A percentile compares a stretch with the other conserved stretches of the same genome.
These are phyloP conservation scores for Drosophila prosaltans DNA, from an alignment of 1,140 invertebrate genomes.

Conservation along the genomic window DNA sequence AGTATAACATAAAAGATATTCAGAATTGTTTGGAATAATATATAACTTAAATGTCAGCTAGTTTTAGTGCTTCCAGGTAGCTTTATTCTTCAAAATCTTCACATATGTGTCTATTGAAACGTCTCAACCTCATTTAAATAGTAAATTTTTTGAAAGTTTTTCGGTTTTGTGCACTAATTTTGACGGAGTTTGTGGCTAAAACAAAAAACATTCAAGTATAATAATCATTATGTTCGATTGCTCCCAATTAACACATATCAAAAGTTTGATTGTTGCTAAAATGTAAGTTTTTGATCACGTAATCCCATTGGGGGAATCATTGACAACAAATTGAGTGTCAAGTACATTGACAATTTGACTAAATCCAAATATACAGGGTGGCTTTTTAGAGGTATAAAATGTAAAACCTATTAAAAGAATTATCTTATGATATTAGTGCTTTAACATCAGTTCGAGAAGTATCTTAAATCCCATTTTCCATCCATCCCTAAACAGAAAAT, in stretches of 20 bases:
- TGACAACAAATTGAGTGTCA: constrained; percentile 39
- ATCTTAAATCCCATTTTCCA: too few species aligned
- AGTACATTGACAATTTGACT: constrained; percentile 56
- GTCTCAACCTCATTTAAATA: too few species aligned
- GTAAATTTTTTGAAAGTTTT: constrained; percentile 49
- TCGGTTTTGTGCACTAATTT: constrained; percentile 78
- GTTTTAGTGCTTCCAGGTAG: too few species aligned
- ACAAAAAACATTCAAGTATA: constrained; percentile 16
- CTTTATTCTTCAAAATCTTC: constrained; percentile 3
- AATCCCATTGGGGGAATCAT: constrained; percentile 23
- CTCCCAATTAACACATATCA: constrained; percentile 32
- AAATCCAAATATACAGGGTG: constrained; percentile 26
- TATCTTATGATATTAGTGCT: not conserved
- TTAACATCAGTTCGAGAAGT: not conserved
- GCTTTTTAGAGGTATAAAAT: constrained; percentile 24
- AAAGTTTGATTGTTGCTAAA: constrained; percentile 44
- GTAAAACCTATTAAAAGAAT: not conserved
- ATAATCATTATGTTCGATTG: constrained; percentile 37
- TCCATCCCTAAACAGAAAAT: too few species aligned
- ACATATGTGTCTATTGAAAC: too few species aligned
- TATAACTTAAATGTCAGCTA: too few species aligned
- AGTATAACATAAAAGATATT: too few species aligned
- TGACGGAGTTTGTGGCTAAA: constrained; percentile 82
- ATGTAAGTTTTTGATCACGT: constrained; percentile 53
- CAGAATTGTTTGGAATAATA: too few species aligned